Evolutionary conservation across 2,888 invertebrate genomes (phyloP).

Genomic region (Stramonita haemastoma): DNA sequence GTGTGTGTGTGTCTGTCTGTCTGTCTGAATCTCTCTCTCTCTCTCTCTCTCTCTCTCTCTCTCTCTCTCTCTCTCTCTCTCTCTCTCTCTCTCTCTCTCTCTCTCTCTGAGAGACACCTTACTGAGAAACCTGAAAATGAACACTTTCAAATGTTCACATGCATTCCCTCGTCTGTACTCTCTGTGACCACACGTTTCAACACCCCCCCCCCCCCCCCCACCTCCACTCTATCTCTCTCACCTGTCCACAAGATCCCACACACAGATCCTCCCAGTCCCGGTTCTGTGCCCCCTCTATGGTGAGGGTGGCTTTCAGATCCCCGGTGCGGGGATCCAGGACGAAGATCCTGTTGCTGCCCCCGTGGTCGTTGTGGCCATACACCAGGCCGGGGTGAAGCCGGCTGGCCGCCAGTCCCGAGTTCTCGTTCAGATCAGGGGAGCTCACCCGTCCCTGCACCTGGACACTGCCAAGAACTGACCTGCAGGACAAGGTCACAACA

Average conservation of each 20-base stretch:
- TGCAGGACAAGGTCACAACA: background rate
- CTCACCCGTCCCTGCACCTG: background rate
- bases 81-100: background rate
- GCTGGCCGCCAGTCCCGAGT: conserved; percentile 52
- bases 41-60: background rate
- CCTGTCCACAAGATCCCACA: conserved; percentile 50
- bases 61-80: background rate
- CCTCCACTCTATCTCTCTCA: background rate
- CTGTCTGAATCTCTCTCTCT: background rate
- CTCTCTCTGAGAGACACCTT: background rate
- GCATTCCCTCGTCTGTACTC: background rate
- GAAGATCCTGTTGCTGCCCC: conserved; percentile 42
- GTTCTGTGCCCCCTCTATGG: conserved; percentile 44
- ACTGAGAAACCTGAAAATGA: too few species aligned
- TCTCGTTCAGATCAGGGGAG: conserved; percentile 34
- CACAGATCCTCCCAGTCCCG: conserved; percentile 59
- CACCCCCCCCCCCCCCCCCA: too few species aligned
- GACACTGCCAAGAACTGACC: conserved; percentile 5
- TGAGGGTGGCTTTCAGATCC: conserved; percentile 28
- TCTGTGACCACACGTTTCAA: background rate
- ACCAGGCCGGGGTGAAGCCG: conserved; percentile 42
- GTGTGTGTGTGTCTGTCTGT: background rate
- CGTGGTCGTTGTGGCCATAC: conserved; percentile 51
- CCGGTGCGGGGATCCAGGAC: conserved; percentile 43
- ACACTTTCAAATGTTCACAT: too few species aligned